phyloP scores from a whole-genome alignment of 2,888 invertebrate species.

The Timandra comae region DNA sequence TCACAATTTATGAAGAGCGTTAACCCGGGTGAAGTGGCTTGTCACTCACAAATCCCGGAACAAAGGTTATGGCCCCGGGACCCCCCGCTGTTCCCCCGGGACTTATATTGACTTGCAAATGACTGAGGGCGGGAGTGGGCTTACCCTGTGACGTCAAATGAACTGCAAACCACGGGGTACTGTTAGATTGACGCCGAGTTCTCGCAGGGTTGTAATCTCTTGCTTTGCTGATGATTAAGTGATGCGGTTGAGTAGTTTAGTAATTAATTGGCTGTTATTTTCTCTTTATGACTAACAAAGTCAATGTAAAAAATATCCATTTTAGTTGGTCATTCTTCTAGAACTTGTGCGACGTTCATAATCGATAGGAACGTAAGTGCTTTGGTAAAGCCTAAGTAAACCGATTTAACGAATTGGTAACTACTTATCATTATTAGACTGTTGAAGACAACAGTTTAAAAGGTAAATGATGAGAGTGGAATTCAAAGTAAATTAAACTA shows the following conservation, averaged over 20 bases:
- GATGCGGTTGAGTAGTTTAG: neutral
- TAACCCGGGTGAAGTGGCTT: constrained; percentile 15
- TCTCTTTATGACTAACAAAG: neutral
- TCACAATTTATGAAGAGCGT: constrained; percentile 17
- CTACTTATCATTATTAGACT: too few relatives aligned
- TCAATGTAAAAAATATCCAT: too few relatives aligned
- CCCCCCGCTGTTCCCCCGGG: constrained; percentile 4
- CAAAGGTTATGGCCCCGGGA: constrained; percentile 11
- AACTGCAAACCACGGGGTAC: neutral
- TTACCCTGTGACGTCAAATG: neutral
- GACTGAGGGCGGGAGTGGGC: neutral
- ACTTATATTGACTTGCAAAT: constrained; percentile 26
- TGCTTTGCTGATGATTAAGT: too few relatives aligned
- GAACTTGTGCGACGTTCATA: too few relatives aligned
- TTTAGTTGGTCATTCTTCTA: too few relatives aligned
- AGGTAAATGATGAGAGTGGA: too few relatives aligned
- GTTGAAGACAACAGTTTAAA: too few relatives aligned
- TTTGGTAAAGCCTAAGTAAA: too few relatives aligned
- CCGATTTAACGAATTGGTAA: too few relatives aligned
- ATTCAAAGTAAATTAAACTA: too few relatives aligned
- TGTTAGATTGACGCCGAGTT: neutral
- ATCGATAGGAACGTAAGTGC: too few relatives aligned
- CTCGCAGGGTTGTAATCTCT: neutral
- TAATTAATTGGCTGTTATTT: neutral
- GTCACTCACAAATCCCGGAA: constrained; percentile 10